Percentiles rank a stretch among this genome's conserved stretches.
Evolutionary conservation across 2,113 vertebrate genomes (phyloP).

Genomic region (Thryonomys swinderianus): DNA sequence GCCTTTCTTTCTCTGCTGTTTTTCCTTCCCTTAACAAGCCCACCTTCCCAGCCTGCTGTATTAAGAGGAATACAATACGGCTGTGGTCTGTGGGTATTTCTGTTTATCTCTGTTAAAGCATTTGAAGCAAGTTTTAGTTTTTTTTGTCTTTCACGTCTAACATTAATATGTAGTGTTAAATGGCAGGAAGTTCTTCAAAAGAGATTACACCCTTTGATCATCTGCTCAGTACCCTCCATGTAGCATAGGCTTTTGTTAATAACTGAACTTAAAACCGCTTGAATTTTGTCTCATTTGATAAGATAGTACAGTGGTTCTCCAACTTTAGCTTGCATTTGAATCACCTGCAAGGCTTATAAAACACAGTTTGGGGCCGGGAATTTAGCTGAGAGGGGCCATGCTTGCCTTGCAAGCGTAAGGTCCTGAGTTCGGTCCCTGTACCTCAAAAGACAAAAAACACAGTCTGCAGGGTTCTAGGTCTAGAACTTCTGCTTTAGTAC

Average conservation of each 20-base stretch:
- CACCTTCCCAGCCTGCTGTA: neutral
- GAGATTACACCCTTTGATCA: neutral
- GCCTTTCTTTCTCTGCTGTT: neutral
- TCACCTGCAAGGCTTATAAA: neutral
- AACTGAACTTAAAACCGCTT: slow-evolving; percentile 17
- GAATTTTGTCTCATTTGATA: slow-evolving; percentile 6
- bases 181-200: neutral
- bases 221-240: neutral
- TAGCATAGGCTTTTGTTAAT: neutral
- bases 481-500: neutral
- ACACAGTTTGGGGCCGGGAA: neutral
- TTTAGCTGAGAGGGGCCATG: no score
- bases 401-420: no score
- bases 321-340: neutral
- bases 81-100: neutral
- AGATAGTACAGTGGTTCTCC: neutral
- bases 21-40: neutral
- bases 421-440: no score
- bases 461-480: neutral
- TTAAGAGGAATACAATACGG: neutral
- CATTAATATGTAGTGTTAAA: neutral
- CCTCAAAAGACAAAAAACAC: neutral
- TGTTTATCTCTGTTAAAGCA: neutral
- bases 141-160: neutral
- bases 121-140: neutral